A percentile compares a stretch with the other conserved stretches of the same genome.
phyloP scores from a whole-genome alignment of 2,113 vertebrate species.

The Otis tarda region DNA sequence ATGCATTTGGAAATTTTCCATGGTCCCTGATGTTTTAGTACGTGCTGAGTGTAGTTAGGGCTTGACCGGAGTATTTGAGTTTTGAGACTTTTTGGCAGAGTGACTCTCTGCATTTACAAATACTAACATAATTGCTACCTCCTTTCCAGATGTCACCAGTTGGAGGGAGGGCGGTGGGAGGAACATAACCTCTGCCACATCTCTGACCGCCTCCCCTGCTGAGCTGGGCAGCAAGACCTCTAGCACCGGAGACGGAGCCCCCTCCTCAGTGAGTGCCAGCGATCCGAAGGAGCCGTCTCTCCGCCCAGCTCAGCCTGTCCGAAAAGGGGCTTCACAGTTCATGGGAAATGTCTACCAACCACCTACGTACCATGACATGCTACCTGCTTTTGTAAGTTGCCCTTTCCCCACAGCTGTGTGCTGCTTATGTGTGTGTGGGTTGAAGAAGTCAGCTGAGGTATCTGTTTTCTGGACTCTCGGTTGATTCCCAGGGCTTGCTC shows the following conservation, averaged over 20 bases:
- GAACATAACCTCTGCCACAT: slow-evolving; percentile 88
- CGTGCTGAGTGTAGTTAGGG: not conserved
- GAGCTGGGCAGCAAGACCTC: slow-evolving; percentile 88
- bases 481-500: not conserved
- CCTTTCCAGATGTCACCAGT: slow-evolving; percentile 92
- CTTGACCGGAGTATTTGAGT: not conserved
- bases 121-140: not conserved
- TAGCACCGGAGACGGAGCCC: slow-evolving; percentile 81
- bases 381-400: slow-evolving; percentile 94
- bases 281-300: slow-evolving; percentile 91
- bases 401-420: not conserved
- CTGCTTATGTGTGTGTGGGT: accelerated
- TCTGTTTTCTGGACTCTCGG: not conserved
- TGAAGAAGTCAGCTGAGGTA: not conserved
- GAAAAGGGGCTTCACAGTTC: slow-evolving; percentile 86
- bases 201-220: slow-evolving; percentile 85
- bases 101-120: not conserved
- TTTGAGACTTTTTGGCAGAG: not conserved
- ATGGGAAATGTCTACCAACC: slow-evolving; percentile 89
- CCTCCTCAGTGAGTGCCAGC: slow-evolving; percentile 75
- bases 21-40: not conserved
- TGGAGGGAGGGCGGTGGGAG: slow-evolving; percentile 99
- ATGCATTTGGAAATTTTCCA: not conserved
- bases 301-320: slow-evolving; percentile 87
- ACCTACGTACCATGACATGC: slow-evolving; percentile 96